Evolutionary conservation across 2,888 invertebrate genomes (phyloP).

Genomic region (Rapana venosa): DNA sequence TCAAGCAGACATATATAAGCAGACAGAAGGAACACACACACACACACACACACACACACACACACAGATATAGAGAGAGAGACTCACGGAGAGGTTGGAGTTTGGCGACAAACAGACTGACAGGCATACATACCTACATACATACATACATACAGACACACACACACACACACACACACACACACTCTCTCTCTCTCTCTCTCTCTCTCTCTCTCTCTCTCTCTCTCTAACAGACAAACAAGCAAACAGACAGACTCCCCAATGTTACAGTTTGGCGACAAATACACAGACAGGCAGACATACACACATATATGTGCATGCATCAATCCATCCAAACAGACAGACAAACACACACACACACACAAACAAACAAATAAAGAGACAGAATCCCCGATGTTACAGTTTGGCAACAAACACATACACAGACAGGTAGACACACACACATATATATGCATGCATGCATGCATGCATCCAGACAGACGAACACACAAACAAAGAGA

Average conservation of each 20-base stretch:
- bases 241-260: too few species aligned
- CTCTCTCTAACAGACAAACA: background rate
- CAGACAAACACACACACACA: background rate
- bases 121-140: background rate
- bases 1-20: too few species aligned
- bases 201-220: too few species aligned
- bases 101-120: too few species aligned
- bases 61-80: too few species aligned
- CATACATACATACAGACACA: background rate
- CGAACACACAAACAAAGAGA: background rate
- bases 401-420: background rate
- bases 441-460: background rate
- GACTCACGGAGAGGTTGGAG: too few species aligned
- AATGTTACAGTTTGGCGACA: background rate
- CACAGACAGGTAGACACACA: background rate
- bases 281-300: background rate
- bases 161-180: background rate
- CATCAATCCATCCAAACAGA: background rate
- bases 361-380: too few species aligned
- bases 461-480: background rate
- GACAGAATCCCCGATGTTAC: too few species aligned
- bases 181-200: background rate
- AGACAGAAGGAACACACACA: too few species aligned
- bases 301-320: background rate
- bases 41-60: too few species aligned